A percentile compares a stretch with the other conserved stretches of the same genome.
These are phyloP conservation scores for Austrofundulus limnaeus DNA, from an alignment of 2,113 vertebrate species.

Conservation along the genomic window DNA sequence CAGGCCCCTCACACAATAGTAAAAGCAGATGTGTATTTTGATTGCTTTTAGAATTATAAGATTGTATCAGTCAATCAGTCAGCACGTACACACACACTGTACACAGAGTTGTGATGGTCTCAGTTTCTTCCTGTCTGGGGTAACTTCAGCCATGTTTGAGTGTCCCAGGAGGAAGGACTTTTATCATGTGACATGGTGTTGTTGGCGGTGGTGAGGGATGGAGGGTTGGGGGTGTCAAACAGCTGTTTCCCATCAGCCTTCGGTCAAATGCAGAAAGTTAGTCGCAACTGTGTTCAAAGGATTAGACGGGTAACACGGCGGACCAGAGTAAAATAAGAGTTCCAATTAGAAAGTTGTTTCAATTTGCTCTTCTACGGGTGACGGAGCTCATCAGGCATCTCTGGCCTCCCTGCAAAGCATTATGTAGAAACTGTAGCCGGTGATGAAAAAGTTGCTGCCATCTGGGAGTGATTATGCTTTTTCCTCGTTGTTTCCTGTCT, in stretches of 20 bases:
- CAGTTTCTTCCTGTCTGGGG: conserved; percentile 68
- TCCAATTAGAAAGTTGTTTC: conserved; percentile 75
- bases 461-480: conserved; percentile 79
- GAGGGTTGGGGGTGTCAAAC: conserved; percentile 42
- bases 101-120: conserved; percentile 40
- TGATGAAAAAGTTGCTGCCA: conserved; percentile 66
- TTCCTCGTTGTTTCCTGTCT: conserved; percentile 77
- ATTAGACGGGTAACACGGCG: conserved; percentile 44
- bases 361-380: conserved; percentile 72
- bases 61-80: conserved; percentile 65
- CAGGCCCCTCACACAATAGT: conserved; percentile 49
- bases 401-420: conserved; percentile 25
- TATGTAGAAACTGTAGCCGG: conserved; percentile 49
- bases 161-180: conserved; percentile 66
- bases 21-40: conserved; percentile 67
- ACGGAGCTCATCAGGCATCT: conserved; percentile 45
- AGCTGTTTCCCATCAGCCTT: conserved; percentile 79
- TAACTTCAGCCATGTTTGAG: conserved; percentile 64
- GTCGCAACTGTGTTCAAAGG: conserved; percentile 47
- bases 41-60: conserved; percentile 48
- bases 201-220: conserved; percentile 23
- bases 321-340: conserved; percentile 49
- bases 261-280: conserved; percentile 62
- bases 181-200: conserved; percentile 69
- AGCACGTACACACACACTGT: conserved; percentile 38